Percentiles rank a stretch among this genome's conserved stretches.
These are phyloP conservation scores for Drosophila subobscura DNA, from an alignment of 1,140 invertebrate species.

Conservation along the genomic window DNA sequence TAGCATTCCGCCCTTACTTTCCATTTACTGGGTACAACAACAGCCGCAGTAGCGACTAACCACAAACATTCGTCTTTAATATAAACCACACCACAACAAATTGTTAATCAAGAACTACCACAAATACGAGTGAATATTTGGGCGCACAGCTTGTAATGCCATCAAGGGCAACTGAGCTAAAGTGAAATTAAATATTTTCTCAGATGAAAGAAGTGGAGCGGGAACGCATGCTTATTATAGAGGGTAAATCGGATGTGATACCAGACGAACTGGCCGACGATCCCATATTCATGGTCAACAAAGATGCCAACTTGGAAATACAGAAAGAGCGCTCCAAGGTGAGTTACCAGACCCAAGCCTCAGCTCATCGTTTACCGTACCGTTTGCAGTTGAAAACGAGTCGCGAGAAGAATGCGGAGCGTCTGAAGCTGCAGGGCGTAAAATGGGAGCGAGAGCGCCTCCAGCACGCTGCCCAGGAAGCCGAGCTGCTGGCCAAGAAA, in stretches of 20 bases:
- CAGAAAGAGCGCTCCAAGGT: slow-evolving; percentile 85
- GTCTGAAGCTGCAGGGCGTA: slow-evolving; percentile 70
- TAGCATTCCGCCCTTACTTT: no score
- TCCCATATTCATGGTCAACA: slow-evolving; percentile 86
- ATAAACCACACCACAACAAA: no score
- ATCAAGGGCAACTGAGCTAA: slow-evolving; percentile 16
- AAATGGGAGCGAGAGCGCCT: slow-evolving; percentile 81
- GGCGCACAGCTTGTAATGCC: slow-evolving; percentile 14
- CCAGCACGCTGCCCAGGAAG: slow-evolving; percentile 73
- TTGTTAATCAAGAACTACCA: no score
- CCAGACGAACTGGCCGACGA: slow-evolving; percentile 86
- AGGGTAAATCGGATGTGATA: slow-evolving; percentile 86
- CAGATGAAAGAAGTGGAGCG: slow-evolving; percentile 85
- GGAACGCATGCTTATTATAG: slow-evolving; percentile 86
- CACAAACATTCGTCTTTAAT: no score
- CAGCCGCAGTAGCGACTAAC: no score
- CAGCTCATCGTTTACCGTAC: not conserved
- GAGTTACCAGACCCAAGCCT: not conserved
- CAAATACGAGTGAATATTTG: not conserved
- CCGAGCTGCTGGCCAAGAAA: slow-evolving; percentile 64
- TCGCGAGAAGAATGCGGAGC: slow-evolving; percentile 79
- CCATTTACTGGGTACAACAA: no score
- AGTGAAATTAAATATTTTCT: slow-evolving; percentile 11
- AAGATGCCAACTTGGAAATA: slow-evolving; percentile 85
- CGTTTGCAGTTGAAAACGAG: slow-evolving; percentile 71